These are phyloP conservation scores for Cyclophora punctaria DNA, from an alignment of 2,888 invertebrate genomes.

Conservation along the genomic window DNA sequence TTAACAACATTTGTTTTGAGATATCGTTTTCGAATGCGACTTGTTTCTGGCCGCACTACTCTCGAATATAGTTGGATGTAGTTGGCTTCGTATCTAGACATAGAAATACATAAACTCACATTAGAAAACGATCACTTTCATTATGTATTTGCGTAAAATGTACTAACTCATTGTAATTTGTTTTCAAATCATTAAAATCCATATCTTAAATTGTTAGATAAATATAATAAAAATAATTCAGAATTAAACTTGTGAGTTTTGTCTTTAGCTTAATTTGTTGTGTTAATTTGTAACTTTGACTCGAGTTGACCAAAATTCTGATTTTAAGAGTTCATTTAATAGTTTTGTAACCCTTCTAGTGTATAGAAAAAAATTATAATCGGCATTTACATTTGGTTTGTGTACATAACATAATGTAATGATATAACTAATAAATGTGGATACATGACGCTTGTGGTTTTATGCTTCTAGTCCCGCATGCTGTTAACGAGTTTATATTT, in stretches of 20 bases:
- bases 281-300: not conserved
- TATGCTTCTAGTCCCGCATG: slow-evolving; percentile 71
- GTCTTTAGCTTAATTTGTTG: not conserved
- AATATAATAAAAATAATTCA: not conserved
- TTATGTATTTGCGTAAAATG: too few relatives aligned
- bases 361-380: slow-evolving; percentile 10
- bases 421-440: slow-evolving; percentile 69
- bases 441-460: slow-evolving; percentile 68
- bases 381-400: slow-evolving; percentile 23
- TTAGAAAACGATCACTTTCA: too few relatives aligned
- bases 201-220: too few relatives aligned
- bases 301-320: slow-evolving; percentile 20
- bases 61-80: too few relatives aligned
- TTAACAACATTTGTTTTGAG: too few relatives aligned
- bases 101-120: too few relatives aligned
- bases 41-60: too few relatives aligned
- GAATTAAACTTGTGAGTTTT: not conserved
- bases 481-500: slow-evolving; percentile 38
- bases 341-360: slow-evolving; percentile 29
- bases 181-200: too few relatives aligned
- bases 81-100: too few relatives aligned
- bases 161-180: too few relatives aligned
- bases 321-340: slow-evolving; percentile 19
- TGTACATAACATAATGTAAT: slow-evolving; percentile 41
- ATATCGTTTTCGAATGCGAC: too few relatives aligned